A percentile compares a stretch with the other conserved stretches of the same genome.
Conservation (phyloP, 2,888 invertebrate genomes). For the Choristoneura rosaceana region DNA sequence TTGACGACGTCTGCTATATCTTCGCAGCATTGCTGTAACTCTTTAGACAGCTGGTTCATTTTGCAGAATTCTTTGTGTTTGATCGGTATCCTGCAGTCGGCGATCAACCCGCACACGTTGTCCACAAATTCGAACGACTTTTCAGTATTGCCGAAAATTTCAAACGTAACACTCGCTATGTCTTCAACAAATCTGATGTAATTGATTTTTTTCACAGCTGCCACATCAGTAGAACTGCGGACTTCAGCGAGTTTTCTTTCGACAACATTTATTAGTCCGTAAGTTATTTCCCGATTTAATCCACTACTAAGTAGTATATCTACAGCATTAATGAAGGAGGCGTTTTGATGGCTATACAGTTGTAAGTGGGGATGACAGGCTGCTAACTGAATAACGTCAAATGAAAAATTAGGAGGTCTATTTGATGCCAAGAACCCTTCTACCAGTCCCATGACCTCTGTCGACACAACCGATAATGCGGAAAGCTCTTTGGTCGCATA, state of each 20-base stretch:
- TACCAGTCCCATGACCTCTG: slow-evolving; percentile 86
- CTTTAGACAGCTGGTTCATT: slow-evolving; percentile 76
- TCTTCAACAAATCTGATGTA: slow-evolving; percentile 81
- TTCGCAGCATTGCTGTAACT: slow-evolving; percentile 78
- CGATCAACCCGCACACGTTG: slow-evolving; percentile 75
- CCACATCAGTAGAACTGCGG: slow-evolving; percentile 70
- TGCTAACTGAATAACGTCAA: slow-evolving; percentile 78
- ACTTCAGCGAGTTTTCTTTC: slow-evolving; percentile 82
- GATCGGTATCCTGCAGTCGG: slow-evolving; percentile 78
- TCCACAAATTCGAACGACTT: slow-evolving; percentile 77
- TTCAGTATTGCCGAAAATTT: slow-evolving; percentile 79
- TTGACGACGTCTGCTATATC: slow-evolving; percentile 73
- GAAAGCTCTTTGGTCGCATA: slow-evolving; percentile 84
- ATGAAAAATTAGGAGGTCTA: slow-evolving; percentile 75
- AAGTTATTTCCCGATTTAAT: slow-evolving; percentile 80
- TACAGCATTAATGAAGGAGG: slow-evolving; percentile 80
- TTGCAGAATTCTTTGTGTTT: slow-evolving; percentile 81
- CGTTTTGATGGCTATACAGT: slow-evolving; percentile 79
- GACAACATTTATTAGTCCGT: slow-evolving; percentile 80
- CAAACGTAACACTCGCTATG: slow-evolving; percentile 79
- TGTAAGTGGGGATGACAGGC: slow-evolving; percentile 78
- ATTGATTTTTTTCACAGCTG: slow-evolving; percentile 77
- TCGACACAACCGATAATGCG: slow-evolving; percentile 84
- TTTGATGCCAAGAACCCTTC: slow-evolving; percentile 85
- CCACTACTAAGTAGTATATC: slow-evolving; percentile 80